Base-by-base conservation (phyloP, 2,113 vertebrate species). In the Columbina picui region DNA sequence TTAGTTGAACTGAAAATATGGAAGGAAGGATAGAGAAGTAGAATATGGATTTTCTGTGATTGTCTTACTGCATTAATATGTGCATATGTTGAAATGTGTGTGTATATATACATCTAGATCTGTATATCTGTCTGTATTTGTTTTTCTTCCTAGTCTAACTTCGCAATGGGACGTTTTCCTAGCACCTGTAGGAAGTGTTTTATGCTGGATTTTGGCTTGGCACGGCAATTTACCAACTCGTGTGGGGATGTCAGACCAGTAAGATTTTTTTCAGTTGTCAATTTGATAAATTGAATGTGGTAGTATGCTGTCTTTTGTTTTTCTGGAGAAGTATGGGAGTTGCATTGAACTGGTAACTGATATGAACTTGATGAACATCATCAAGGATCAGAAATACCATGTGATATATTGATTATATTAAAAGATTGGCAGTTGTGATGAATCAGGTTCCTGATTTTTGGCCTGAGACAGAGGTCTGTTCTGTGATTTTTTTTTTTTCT, bases 131-230 rank as follows among this genome's bases (percentile, higher is more conserved):
- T 84, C 39, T 95, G 75, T 96, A 85, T 68, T 89, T 96, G 12
- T 96, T 96, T 96, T 78, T 93, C 94, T 95, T 97, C 91, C 92
- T 95, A 99, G 99, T 99, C 99, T 27, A 99, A 99, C 95, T 99
- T 99, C 21, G 99, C 99, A 61, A 99, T 99, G 99, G 99, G 99
- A 80, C 99, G 99, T 60, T 99, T 99, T 96, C 99, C 99, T 78
- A 99, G 98, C 95, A 99, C 99, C 25, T 99, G 99, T 94, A 99
- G 99, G 76, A 99, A 99, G 91, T 99, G 99, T 98, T 99, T 98
- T 93, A 99, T 99, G 99, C 98, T 99, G 98, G 99, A 99, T 98
- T 99, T 99, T 93, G 99, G 99, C 97, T 98, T 99, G 96, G 99
- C 99, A 65, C 98, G 99, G 49, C 99, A 99, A 89, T 99, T 99